Evolutionary conservation across 2,888 invertebrate species (phyloP).

Genomic region (Xanthia icteritia): DNA sequence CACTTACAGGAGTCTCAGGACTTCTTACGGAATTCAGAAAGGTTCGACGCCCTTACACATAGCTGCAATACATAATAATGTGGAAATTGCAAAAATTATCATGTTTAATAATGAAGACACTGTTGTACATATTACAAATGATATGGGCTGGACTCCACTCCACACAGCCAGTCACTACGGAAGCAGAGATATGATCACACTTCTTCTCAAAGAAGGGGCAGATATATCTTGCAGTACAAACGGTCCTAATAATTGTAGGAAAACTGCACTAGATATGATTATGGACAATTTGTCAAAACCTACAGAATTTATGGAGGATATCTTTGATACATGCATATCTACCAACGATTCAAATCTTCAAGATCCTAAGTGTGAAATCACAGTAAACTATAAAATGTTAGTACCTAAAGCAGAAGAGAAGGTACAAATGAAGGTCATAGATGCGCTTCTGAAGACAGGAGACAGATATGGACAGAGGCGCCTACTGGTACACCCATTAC

Average conservation of each 20-base stretch:
- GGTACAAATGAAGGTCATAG: constrained; percentile 86
- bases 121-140: constrained; percentile 68
- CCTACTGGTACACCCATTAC: constrained; percentile 86
- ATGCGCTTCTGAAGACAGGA: constrained; percentile 84
- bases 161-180: constrained; percentile 72
- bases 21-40: constrained; percentile 62
- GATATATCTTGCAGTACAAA: constrained; percentile 64
- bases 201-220: constrained; percentile 78
- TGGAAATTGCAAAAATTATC: constrained; percentile 76
- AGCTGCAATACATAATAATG: constrained; percentile 79
- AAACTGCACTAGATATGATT: constrained; percentile 84
- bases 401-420: constrained; percentile 73
- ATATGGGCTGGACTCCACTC: constrained; percentile 65
- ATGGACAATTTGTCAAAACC: constrained; percentile 84
- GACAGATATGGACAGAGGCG: constrained; percentile 80
- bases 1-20: constrained; percentile 58
- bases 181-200: constrained; percentile 86
- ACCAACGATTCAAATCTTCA: constrained; percentile 78
- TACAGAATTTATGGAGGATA: constrained; percentile 82
- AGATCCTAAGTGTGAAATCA: constrained; percentile 77
- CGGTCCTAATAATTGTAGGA: constrained; percentile 58
- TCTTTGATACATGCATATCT: constrained; percentile 84
- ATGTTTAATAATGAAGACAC: constrained; percentile 76
- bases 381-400: constrained; percentile 82
- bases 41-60: constrained; percentile 79